phyloP scores from a whole-genome alignment of 1,140 invertebrate genomes.

The Maniola jurtina region DNA sequence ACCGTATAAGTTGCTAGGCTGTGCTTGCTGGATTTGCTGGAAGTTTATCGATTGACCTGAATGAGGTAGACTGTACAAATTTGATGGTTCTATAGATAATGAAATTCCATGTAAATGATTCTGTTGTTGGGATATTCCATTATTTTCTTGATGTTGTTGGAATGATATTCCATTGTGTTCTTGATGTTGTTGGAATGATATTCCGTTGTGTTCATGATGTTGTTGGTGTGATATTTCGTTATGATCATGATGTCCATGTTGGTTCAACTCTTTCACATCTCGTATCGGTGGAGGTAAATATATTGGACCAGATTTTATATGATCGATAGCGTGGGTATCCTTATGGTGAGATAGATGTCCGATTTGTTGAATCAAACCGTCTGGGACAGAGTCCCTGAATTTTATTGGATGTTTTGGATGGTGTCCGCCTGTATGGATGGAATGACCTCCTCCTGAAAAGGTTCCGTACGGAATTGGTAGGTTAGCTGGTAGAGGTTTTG shows the following conservation, averaged over 20 bases:
- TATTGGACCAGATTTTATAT: conserved; percentile 71
- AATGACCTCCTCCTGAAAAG: conserved; percentile 67
- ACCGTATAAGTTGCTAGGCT: conserved; percentile 63
- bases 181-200: too few species aligned
- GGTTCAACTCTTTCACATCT: conserved; percentile 69
- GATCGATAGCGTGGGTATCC: conserved; percentile 68
- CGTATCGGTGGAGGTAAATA: conserved; percentile 83
- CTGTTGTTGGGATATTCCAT: conserved; percentile 37
- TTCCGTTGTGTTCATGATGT: too few species aligned
- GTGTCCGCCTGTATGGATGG: conserved; percentile 63
- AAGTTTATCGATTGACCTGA: conserved; percentile 61
- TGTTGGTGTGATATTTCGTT: conserved; percentile 40
- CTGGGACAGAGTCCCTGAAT: conserved; percentile 85
- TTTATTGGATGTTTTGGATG: conserved; percentile 81
- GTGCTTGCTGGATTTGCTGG: conserved; percentile 40
- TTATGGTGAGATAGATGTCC: conserved; percentile 80
- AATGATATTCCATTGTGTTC: conserved; percentile 22
- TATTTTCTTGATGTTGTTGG: conserved; percentile 46
- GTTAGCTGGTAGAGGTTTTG: conserved; percentile 68
- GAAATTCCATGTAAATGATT: too few species aligned
- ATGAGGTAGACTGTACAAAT: conserved; percentile 75
- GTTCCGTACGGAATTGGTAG: conserved; percentile 70
- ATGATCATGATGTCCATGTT: conserved; percentile 45
- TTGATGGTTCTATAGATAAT: conserved; percentile 71
- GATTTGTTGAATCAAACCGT: conserved; percentile 82